Conservation (phyloP, 2,113 vertebrate genomes). For the Motacilla alba region DNA sequence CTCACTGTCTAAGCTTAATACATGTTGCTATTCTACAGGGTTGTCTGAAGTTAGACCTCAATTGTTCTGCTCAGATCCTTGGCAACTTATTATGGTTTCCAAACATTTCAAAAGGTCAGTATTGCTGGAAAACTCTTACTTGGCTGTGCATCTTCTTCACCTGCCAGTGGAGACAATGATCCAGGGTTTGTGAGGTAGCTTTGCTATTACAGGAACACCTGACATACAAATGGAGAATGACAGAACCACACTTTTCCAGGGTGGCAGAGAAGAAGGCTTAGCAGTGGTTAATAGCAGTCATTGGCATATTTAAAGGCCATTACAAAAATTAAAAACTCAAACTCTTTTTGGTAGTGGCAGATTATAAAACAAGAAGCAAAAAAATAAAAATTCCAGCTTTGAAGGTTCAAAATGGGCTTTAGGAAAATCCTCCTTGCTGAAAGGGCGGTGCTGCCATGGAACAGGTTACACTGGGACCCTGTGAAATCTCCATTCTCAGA, state of each 20-base stretch:
- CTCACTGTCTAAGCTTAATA: not conserved
- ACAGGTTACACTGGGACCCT: not conserved
- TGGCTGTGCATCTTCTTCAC: not conserved
- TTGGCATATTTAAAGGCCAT: not conserved
- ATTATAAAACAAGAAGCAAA: not conserved
- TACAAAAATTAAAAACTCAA: not conserved
- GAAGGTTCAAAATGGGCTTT: not conserved
- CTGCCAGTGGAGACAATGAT: not conserved
- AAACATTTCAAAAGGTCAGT: not conserved
- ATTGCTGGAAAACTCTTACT: not conserved
- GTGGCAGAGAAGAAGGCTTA: not conserved
- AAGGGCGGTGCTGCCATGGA: not conserved
- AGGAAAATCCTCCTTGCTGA: not conserved
- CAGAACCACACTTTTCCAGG: not conserved
- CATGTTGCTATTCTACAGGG: not conserved
- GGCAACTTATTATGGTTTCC: not conserved
- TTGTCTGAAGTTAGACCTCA: not conserved
- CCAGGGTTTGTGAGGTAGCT: not conserved
- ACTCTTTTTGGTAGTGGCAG: not conserved
- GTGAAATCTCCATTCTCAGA: not conserved
- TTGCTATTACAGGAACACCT: not conserved
- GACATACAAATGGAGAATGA: not conserved
- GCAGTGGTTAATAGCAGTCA: not conserved
- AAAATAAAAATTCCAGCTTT: not conserved
- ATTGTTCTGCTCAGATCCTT: not conserved